phyloP scores from a whole-genome alignment of 2,888 invertebrate species.

The Lymantria dispar region DNA sequence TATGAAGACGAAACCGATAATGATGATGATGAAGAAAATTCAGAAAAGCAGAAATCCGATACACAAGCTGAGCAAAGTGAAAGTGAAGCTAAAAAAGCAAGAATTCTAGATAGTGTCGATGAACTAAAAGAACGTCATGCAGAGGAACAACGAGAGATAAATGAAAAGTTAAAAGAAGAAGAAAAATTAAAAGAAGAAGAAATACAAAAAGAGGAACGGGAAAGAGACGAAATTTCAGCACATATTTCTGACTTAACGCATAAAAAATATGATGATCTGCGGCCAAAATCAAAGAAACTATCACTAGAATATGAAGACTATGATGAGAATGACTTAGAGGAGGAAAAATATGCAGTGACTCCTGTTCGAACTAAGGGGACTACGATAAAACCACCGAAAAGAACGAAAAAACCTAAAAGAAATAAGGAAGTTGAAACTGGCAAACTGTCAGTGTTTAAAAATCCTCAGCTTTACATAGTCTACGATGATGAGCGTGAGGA shows the following conservation, averaged over 20 bases:
- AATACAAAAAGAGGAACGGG: conserved; percentile 56
- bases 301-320: conserved; percentile 61
- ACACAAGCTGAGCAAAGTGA: conserved; percentile 36
- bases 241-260: conserved; percentile 22
- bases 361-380: conserved; percentile 23
- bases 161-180: conserved; percentile 65
- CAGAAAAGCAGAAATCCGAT: conserved; percentile 42
- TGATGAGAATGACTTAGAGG: conserved; percentile 42
- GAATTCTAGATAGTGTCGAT: conserved; percentile 63
- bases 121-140: conserved; percentile 66
- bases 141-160: conserved; percentile 59
- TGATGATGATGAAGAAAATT: conserved; percentile 43
- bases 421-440: conserved; percentile 39
- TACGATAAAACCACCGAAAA: conserved; percentile 25
- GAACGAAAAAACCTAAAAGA: conserved; percentile 28
- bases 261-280: conserved; percentile 45
- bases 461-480: conserved; percentile 56
- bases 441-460: conserved; percentile 65
- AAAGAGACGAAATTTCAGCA: conserved; percentile 41
- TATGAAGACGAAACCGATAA: conserved; percentile 23
- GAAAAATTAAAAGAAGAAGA: conserved; percentile 68
- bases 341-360: conserved; percentile 54
- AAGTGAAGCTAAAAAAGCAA: conserved; percentile 61
- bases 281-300: conserved; percentile 16
- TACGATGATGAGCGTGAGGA: conserved; percentile 51